Evolutionary conservation across 2,888 invertebrate genomes (phyloP), one percentile per base, ranked within the genome.

Genomic region (Dryadula phaetusa): DNA sequence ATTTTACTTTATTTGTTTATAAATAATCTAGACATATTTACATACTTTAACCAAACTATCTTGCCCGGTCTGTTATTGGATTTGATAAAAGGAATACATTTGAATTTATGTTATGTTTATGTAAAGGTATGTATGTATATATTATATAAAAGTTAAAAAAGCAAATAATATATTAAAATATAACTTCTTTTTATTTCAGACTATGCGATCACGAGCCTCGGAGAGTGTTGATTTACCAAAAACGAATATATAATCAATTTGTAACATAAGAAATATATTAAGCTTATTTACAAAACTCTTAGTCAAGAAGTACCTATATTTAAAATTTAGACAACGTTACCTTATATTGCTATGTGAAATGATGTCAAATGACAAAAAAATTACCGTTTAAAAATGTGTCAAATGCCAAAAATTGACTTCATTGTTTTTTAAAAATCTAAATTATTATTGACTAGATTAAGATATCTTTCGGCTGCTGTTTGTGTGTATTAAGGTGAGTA

Each of bases 191-290:
- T 65, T 16, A 49, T 93, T 87, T 56, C 90, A 94, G 94, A 92
- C 88, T 94, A 93, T 78, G 94, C 93, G 62, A 93, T 94, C 74
- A 93, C 94, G 16, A 93, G 93, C 76, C 82, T 92, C 63, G 94
- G 94, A 28, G 94, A 93, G 79, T 94, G 94, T 83, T 94, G 88
- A 91, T 82, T 68, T 64, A 53, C 47, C 20, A 60, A 40, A n/a
- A 16, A n/a, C 5, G 5, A 22, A 25, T 28, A 18, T 60, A 22
- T 42, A 18, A 46, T 1, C 37, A 25, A 22, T n/a, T 37, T 54
- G 5, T 14, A n/a, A 25, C 1, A 37, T 56, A 22, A 40, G 22
- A 3, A 18, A 56, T 37, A 10, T 22, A 56, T 5, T 40, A 56
- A 56, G 22, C 10, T 25, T 40, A 40, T 56, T 56, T 25, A 40